Conservation (phyloP, 2,888 invertebrate genomes). For the Lithophane socia region DNA sequence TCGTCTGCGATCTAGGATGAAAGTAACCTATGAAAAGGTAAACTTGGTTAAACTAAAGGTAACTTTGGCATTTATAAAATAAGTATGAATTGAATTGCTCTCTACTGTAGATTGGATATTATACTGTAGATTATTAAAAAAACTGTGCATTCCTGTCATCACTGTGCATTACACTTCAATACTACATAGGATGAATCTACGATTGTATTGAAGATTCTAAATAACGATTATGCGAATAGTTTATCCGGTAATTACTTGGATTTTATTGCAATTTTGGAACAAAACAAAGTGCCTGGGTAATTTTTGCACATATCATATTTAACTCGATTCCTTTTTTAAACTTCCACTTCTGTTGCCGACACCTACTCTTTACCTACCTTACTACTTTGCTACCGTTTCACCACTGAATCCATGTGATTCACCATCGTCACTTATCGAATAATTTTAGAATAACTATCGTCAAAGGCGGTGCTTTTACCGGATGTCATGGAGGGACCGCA, state of each 20-base stretch:
- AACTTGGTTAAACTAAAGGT: not conserved
- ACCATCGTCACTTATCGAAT: not conserved
- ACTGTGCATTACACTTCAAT: not conserved
- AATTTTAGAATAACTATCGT: slow-evolving; percentile 44
- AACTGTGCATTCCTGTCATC: too few relatives aligned
- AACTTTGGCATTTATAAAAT: not conserved
- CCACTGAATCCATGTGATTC: not conserved
- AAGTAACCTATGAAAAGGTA: too few relatives aligned
- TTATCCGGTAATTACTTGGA: not conserved
- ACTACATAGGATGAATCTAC: not conserved
- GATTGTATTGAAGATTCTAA: not conserved
- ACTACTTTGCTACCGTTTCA: not conserved
- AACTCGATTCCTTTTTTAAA: not conserved
- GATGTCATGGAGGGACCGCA: slow-evolving; percentile 56
- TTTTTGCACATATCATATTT: not conserved
- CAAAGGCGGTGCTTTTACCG: slow-evolving; percentile 49
- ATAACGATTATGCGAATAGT: not conserved
- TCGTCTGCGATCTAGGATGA: too few relatives aligned
- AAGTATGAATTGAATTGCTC: not conserved
- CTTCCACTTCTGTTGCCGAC: not conserved
- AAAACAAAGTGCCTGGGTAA: not conserved
- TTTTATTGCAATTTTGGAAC: not conserved
- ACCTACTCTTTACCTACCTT: too few relatives aligned
- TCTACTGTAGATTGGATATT: not conserved
- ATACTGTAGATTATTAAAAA: not conserved